Percentiles rank a stretch among this genome's conserved stretches.
Evolutionary conservation across 2,888 invertebrate species (phyloP).

Genomic region (Alloscopus bannaensis): DNA sequence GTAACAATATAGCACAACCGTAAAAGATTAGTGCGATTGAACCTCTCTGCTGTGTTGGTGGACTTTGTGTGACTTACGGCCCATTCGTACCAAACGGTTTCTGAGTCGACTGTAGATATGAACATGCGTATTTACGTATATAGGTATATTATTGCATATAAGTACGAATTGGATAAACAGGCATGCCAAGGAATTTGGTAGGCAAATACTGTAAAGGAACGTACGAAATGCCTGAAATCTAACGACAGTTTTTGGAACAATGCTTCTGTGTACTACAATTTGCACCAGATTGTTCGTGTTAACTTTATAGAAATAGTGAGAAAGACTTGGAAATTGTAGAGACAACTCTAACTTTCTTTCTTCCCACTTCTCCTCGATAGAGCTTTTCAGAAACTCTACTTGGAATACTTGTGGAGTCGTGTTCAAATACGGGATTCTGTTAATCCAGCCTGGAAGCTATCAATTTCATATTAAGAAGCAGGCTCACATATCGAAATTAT

Average conservation of each 20-base stretch:
- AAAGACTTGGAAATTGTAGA: not conserved
- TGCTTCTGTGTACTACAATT: no score
- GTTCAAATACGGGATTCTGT: slow-evolving; percentile 29
- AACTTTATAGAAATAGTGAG: not conserved
- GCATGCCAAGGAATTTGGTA: slow-evolving; percentile 54
- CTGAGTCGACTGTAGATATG: slow-evolving; percentile 20
- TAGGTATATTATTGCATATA: no score
- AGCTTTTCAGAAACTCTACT: not conserved
- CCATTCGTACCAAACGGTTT: slow-evolving; percentile 11
- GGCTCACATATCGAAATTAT: no score
- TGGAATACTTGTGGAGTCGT: slow-evolving; percentile 47
- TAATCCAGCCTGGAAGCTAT: slow-evolving; percentile 43
- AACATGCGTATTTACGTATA: no score
- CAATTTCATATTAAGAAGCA: slow-evolving; percentile 46
- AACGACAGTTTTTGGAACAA: slow-evolving; percentile 33
- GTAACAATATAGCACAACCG: no score
- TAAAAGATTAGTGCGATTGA: no score
- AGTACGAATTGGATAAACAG: slow-evolving; percentile 34
- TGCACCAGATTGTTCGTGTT: slow-evolving; percentile 38
- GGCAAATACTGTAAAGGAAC: slow-evolving; percentile 43
- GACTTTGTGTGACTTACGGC: slow-evolving; percentile 12
- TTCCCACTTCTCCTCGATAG: not conserved
- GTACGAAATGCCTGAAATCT: slow-evolving; percentile 26
- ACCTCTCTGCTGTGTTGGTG: slow-evolving; percentile 10
- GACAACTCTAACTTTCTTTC: not conserved